A percentile compares a stretch with the other conserved stretches of the same genome.
Evolutionary conservation across 1,140 invertebrate species (phyloP).

Genomic region (Rhopalosiphum padi): DNA sequence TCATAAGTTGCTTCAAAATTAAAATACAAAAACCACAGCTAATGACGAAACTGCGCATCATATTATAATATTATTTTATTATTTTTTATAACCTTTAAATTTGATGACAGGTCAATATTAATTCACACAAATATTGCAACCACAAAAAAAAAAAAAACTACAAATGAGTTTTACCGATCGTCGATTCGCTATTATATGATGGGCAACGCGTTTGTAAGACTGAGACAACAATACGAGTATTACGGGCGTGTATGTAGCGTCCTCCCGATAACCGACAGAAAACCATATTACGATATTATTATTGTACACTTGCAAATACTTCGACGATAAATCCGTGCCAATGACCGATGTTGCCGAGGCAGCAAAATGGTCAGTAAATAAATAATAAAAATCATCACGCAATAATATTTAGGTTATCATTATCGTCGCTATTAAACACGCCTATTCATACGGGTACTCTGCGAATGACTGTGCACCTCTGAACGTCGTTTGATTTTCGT

Average conservation of each 20-base stretch:
- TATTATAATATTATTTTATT: background rate
- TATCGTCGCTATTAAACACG: background rate
- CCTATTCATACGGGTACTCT: background rate
- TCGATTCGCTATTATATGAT: background rate
- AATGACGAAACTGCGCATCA: background rate
- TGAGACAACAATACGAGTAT: background rate
- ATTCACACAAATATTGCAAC: background rate
- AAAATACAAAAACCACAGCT: background rate
- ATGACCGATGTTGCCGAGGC: background rate
- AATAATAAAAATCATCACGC: background rate
- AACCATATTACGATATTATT: background rate
- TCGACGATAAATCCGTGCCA: background rate
- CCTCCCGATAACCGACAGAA: background rate
- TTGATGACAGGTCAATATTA: background rate
- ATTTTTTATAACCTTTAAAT: background rate
- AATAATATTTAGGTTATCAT: background rate
- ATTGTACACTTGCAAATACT: background rate
- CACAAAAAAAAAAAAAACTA: no score
- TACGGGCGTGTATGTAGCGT: background rate
- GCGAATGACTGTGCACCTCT: background rate
- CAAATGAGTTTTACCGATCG: background rate
- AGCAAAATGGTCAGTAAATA: background rate
- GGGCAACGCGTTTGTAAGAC: background rate
- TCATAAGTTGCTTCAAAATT: background rate
- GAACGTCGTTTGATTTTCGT: background rate